Evolutionary conservation across 2,888 invertebrate species (phyloP), one percentile per base, ranked within the genome.

Genomic region (Bedellia somnulentella): DNA sequence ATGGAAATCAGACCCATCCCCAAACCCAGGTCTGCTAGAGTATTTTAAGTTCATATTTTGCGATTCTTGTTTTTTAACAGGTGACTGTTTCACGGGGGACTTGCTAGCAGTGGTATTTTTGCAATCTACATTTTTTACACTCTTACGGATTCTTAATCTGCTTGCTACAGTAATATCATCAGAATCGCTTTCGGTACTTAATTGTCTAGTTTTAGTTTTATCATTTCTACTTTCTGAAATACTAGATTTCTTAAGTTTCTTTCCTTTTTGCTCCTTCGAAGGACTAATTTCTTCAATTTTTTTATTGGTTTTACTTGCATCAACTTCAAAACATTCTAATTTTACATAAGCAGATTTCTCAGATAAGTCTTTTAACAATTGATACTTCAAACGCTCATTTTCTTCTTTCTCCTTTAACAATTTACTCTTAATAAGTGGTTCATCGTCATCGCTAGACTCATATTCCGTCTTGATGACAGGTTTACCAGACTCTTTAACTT

Each of bases 1-100:
- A 41, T 82, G 79, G 46, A 87, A 87, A 47, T 84, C 83, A 24
- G 83, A 83, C 17, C 85, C 85, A 51, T 84, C 83, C 3, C 85
- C 86, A 48, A 83, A 84, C 17, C 78, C 66, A n/a, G 83, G 79
- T 52, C 85, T 84, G 16, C 59, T 57, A 14, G 60, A 40, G 10
- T 59, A 57, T 6, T 62, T 64, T 6, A 67, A 66, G 45, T 57
- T 64, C 24, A 53, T 49, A 35, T 52, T 60, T 41, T 44, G 44
- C 26, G 37, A 55, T 33, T 75, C 66, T 36, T 57, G 44, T 49
- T 61, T 70, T 41, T 68, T 63, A 2, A 62, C 55, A 10, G 18
- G 5, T 18, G 66, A 49, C 12, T 62, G 51, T 50, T 76, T 64
- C 5, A 46, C 43, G 2, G 62, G 53, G 36, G 63, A 49, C 58